A percentile compares a stretch with the other conserved stretches of the same genome.
phyloP scores from a whole-genome alignment of 2,113 vertebrate species.

The Fukomys damarensis region DNA sequence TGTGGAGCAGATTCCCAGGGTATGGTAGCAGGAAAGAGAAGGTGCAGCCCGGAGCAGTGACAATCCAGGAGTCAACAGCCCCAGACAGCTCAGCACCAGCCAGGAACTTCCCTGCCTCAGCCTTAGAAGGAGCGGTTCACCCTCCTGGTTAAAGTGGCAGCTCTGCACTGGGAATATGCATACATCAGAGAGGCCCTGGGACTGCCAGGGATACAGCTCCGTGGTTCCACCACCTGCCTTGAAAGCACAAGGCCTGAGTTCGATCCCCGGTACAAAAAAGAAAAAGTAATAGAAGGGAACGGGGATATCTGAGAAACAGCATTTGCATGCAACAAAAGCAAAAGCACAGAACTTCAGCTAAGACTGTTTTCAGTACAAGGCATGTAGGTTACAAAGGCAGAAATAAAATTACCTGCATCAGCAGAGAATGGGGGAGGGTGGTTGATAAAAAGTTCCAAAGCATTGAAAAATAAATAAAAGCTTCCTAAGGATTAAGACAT shows the following conservation, averaged over 20 bases:
- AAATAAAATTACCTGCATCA: neutral
- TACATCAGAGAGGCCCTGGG: too few species aligned
- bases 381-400: neutral
- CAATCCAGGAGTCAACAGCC: neutral
- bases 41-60: neutral
- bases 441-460: neutral
- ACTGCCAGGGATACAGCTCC: too few species aligned
- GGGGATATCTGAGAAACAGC: neutral
- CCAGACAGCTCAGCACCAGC: neutral
- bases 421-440: neutral
- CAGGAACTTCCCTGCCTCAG: neutral
- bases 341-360: neutral
- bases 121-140: accelerated
- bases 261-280: too few species aligned
- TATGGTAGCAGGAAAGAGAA: neutral
- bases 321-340: neutral
- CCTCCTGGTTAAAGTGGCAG: neutral
- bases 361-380: neutral
- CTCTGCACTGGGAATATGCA: neutral
- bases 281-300: neutral
- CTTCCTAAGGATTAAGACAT: neutral
- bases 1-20: neutral
- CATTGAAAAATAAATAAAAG: neutral
- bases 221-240: too few species aligned
- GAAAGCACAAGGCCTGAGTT: too few species aligned